Conservation (phyloP, 2,888 invertebrate genomes). For the Lithodes maja region DNA sequence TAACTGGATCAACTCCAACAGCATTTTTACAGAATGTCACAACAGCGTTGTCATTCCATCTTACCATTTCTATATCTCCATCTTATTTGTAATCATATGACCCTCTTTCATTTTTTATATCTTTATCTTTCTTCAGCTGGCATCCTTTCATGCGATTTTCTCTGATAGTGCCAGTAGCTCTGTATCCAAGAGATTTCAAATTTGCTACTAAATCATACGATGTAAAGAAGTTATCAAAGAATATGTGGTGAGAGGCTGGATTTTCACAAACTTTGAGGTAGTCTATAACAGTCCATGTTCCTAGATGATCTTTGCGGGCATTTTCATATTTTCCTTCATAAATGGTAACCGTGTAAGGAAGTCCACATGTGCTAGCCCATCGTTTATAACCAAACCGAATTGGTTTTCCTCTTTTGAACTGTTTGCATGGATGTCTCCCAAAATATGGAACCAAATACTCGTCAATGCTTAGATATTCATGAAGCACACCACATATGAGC, state of each 20-base stretch:
- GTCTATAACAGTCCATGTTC: slow-evolving; percentile 22
- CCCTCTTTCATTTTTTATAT: not conserved
- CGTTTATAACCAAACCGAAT: slow-evolving; percentile 21
- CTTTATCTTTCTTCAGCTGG: not conserved
- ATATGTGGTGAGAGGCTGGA: slow-evolving; percentile 12
- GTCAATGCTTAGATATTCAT: slow-evolving; percentile 32
- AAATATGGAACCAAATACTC: slow-evolving; percentile 34
- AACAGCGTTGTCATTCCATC: too few relatives aligned
- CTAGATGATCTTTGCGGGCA: not conserved
- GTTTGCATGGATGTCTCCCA: slow-evolving; percentile 29
- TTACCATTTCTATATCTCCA: too few relatives aligned
- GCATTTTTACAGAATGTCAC: too few relatives aligned
- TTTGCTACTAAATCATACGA: slow-evolving; percentile 10
- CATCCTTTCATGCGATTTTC: slow-evolving; percentile 19
- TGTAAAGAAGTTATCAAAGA: slow-evolving; percentile 16
- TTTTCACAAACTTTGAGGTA: slow-evolving; percentile 18
- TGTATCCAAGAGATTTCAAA: slow-evolving; percentile 16
- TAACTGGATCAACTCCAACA: too few relatives aligned
- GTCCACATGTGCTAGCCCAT: slow-evolving; percentile 25
- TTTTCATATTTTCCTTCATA: slow-evolving; percentile 5
- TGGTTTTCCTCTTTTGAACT: slow-evolving; percentile 24
- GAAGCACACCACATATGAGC: slow-evolving; percentile 32
- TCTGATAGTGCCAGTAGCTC: slow-evolving; percentile 9
- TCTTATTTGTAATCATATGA: too few relatives aligned
- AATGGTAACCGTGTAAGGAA: slow-evolving; percentile 30